Base-by-base conservation (phyloP, 2,888 invertebrate genomes). In the Nomada hirtipes region DNA sequence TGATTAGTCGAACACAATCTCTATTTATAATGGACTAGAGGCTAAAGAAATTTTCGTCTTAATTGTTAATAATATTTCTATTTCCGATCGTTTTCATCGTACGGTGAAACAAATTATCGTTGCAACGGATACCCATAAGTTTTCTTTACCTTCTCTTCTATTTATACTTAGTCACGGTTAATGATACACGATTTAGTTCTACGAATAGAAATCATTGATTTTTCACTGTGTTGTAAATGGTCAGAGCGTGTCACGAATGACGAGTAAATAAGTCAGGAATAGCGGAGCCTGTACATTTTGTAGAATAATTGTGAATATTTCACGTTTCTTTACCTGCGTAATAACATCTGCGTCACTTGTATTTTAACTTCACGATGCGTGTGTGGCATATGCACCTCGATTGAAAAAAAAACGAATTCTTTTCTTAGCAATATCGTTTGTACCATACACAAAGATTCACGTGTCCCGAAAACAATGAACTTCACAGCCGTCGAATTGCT, bases 271-370 rank as follows among this genome's bases (percentile, higher is more conserved):
- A 52, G 18, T 63, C 50, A 55, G 44, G 52, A 60, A 15, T 60
- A 53, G 15, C n/a, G 60, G 50, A 50, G 44, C 44, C 57, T 76
- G 70, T 76, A 78, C 53, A 78, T 68, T 78, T 26, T 75, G 50
- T 78, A 78, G 68, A 29, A 63, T 63, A 78, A 57, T 70, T 76
- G 70, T 76, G 70, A 70, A 69, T 79, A 69, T 76, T 60, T 64
- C 59, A 52, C 13, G 18, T 18, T 76, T 53, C 18, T 57, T 70
- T 52, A 4, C 26, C 23, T 52, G 20, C 13, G 55, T 29, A 44
- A 11, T 2, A 68, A 59, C 52, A 26, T 52, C 13, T 42, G 68
- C 61, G 23, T 29, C 69, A 57, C 53, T 55, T 63, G 18, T 70
- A 70, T 36, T 20, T 72, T 10, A 53, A 65, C 52, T 18, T 44